phyloP scores from a whole-genome alignment of 2,113 vertebrate species.

The Chloroceryle aenea region DNA sequence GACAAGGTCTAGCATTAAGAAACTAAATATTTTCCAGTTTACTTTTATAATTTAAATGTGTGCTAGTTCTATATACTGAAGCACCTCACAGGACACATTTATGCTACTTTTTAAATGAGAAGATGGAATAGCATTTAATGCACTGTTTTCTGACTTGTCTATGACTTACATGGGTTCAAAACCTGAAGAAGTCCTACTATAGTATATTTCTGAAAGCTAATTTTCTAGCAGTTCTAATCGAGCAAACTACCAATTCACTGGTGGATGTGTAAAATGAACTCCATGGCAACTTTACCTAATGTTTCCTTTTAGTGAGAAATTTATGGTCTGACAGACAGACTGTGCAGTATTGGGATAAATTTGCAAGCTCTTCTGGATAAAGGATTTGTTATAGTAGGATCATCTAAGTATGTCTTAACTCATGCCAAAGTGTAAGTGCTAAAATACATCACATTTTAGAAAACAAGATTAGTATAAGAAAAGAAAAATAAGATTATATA shows the following conservation, averaged over 20 bases:
- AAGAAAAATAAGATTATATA: neutral
- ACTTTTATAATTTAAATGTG: neutral
- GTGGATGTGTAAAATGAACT: neutral
- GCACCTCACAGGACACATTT: neutral
- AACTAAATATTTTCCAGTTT: neutral
- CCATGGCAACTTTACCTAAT: neutral
- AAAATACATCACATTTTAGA: neutral
- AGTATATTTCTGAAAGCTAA: neutral
- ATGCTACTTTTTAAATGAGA: neutral
- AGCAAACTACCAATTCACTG: neutral
- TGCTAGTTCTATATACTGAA: neutral
- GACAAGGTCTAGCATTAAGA: neutral
- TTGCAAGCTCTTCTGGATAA: slow-evolving; percentile 8
- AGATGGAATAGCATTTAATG: neutral
- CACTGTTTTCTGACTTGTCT: neutral
- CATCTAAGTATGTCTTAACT: neutral
- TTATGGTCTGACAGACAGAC: neutral
- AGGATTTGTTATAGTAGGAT: slow-evolving; percentile 4
- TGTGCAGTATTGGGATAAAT: neutral
- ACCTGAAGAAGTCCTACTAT: neutral
- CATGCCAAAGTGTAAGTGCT: rapidly evolving
- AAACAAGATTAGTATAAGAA: neutral
- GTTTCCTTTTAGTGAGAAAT: slow-evolving; percentile 4
- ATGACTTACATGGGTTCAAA: neutral
- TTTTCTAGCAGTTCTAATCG: neutral